Conservation (phyloP, 2,113 vertebrate species). For the Neogobius melanostomus region DNA sequence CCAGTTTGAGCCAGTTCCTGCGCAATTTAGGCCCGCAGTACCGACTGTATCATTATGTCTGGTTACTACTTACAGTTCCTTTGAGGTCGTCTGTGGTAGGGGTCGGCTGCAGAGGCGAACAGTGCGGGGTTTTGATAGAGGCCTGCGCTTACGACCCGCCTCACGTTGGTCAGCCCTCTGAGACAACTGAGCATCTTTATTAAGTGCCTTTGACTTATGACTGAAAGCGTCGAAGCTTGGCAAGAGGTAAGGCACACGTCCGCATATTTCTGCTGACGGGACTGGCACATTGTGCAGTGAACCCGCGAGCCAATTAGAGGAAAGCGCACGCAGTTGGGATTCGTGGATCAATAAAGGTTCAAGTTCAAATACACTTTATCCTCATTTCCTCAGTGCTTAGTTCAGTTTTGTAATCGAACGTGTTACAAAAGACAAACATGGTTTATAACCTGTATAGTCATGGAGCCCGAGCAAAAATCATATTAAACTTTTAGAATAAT, state of each 20-base stretch:
- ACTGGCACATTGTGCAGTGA: constrained; percentile 9
- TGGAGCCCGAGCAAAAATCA: too few relatives aligned
- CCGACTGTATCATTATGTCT: neutral
- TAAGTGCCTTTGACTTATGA: neutral
- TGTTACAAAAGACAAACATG: neutral
- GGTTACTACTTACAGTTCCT: constrained; percentile 72
- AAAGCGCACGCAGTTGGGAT: neutral
- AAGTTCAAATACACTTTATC: neutral
- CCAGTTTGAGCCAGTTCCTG: too few relatives aligned
- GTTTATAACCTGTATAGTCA: neutral
- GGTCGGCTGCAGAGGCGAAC: constrained; percentile 48
- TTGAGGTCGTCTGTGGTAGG: constrained; percentile 44
- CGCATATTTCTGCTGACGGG: neutral
- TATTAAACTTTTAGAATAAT: neutral
- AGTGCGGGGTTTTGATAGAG: constrained; percentile 46
- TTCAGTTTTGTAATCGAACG: neutral
- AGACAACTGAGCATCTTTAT: constrained; percentile 72
- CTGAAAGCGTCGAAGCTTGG: constrained; percentile 16
- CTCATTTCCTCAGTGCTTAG: neutral
- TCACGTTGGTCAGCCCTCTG: constrained; percentile 56
- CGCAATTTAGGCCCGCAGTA: too few relatives aligned
- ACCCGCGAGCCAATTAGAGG: neutral
- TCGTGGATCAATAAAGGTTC: neutral
- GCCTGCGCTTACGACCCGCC: constrained; percentile 30
- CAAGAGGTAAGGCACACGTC: constrained; percentile 22